These are phyloP conservation scores for Cacoxenus indagator DNA, from an alignment of 2,888 invertebrate species.

Conservation along the genomic window DNA sequence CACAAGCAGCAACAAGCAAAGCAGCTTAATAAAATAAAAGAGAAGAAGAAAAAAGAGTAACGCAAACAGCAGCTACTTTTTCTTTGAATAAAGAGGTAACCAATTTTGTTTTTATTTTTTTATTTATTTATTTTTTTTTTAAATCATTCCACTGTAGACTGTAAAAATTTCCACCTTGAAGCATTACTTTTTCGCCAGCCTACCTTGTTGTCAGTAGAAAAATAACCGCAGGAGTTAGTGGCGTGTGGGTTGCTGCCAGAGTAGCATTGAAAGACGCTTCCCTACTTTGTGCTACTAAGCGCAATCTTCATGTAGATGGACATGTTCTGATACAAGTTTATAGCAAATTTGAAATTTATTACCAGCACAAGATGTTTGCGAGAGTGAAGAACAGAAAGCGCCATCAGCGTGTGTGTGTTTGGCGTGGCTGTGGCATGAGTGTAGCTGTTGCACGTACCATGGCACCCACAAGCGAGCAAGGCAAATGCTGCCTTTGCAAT, in stretches of 20 bases:
- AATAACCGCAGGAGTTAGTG: slow-evolving; percentile 5
- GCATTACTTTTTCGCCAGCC: background rate
- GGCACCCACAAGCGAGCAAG: background rate
- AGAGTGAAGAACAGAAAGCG: background rate
- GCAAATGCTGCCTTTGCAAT: background rate
- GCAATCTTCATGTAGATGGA: slow-evolving; percentile 46
- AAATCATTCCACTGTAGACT: background rate
- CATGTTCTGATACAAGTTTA: slow-evolving; percentile 61
- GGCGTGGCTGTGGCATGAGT: background rate
- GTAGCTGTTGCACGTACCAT: background rate
- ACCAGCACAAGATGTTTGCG: slow-evolving; percentile 28
- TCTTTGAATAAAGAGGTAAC: background rate
- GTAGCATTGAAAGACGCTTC: background rate
- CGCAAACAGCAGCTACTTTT: background rate
- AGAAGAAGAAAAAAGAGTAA: background rate
- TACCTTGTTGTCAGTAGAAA: slow-evolving; percentile 1
- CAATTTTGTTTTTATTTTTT: too few species aligned
- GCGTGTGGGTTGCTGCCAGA: slow-evolving; percentile 9
- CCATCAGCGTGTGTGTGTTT: background rate
- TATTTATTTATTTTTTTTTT: too few species aligned
- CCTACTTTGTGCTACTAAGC: background rate
- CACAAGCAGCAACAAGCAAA: background rate
- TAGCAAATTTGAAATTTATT: slow-evolving; percentile 64
- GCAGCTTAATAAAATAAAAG: background rate
- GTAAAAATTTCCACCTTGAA: slow-evolving; percentile 44